Base-by-base conservation (phyloP, 2,797 vertebrate genomes). In the Pterois miles region DNA sequence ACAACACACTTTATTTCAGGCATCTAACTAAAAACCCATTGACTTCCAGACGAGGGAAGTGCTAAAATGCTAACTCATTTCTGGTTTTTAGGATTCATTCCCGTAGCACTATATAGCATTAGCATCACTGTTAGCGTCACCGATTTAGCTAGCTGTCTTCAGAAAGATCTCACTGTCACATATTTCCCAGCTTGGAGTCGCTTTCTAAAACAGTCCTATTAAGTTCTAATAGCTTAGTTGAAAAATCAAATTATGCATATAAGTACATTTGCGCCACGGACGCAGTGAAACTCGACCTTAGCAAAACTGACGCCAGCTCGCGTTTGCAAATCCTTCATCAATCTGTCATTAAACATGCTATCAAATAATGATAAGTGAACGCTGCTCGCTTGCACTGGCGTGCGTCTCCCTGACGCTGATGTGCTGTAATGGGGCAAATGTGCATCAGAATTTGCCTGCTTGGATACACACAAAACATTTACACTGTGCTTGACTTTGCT, bases 291-390 rank as follows among this genome's bases (percentile, higher is more conserved):
- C 95, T 95, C 95, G 92, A 96, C 97, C 96, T 96, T 95, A 94
- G 96, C 95, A 90, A 96, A 96, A 96, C 94, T 92, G 95, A 96
- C 93, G 97, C 96, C 96, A 95, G 95, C 96, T 96, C 95, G 90
- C 96, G 95, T 99, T 97, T 97, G 96, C 96, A 96, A 97, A 97
- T 96, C 96, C 95, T 96, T 96, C 95, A 96, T 99, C 97, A 97
- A 97, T 98, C 96, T 98, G 97, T 97, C 97, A 96, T 98, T 98
- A 98, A 98, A 98, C 97, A 97, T 98, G 96, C 96, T 98, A 98
- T 97, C 96, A 97, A 97, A 98, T 97, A 96, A 97, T 97, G 96
- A 97, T 97, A 97, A 97, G 96, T 96, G 95, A 95, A 92, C 93
- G 94, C 96, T 94, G 94, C 94, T 94, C 93, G 96, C 97, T 96